Evolutionary conservation across 2,888 invertebrate genomes (phyloP), one percentile per base, ranked within the genome.

Genomic region (Acanthoscelides obtectus): DNA sequence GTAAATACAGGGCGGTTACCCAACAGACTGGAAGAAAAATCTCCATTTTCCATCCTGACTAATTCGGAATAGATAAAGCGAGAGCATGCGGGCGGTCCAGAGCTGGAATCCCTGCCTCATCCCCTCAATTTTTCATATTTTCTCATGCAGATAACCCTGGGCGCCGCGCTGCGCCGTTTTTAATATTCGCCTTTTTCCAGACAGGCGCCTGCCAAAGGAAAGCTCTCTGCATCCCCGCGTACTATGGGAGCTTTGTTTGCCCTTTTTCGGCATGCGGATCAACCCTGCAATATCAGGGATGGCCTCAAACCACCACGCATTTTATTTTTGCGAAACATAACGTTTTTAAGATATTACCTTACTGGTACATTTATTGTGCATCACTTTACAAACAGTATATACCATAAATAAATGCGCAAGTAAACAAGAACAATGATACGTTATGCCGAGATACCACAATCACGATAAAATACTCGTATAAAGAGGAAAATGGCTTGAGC

Each of bases 101-200:
- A 70, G 45, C 45, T 45, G 45, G 45, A 45, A 45, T 6, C 45
- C 45, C 45, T 45, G 45, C 45, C 45, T 45, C 45, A 45, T 45
- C 68, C 75, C 74, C 72, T 76, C 68, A 74, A 76, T 75, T 76
- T 76, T 76, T 76, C 74, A 75, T 74, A 75, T 75, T 75, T 76
- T 71, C 75, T 74, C 74, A 70, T 71, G 72, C 75, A 74, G 74
- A 76, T 76, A 74, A 75, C 75, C 72, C 74, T 45, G 45, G 76
- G 74, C 74, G 70, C 75, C 72, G 75, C 75, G 75, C 75, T 76
- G 74, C 74, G 70, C 75, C 72, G 75, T 76, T 76, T 76, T 76
- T 75, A 76, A 76, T 76, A 75, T 76, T 76, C 73, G 74, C 74
- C 72, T 73, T 71, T 69, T 73, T 72, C 65, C 72, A 71, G 68